Base-by-base conservation (phyloP, 2,888 invertebrate species). In the Eupithecia subfuscata region DNA sequence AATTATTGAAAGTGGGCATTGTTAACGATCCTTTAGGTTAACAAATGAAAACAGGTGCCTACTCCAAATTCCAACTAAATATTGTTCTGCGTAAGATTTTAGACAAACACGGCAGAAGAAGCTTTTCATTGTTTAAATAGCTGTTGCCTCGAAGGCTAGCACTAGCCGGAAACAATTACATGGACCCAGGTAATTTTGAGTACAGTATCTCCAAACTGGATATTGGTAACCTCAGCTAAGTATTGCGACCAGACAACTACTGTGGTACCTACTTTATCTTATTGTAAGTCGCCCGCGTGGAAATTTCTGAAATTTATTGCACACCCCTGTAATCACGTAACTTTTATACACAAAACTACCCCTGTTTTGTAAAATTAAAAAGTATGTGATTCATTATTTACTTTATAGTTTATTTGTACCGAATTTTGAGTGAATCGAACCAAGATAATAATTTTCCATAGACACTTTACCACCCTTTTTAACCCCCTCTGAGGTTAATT, bases 71-170 rank as follows among this genome's bases (percentile, higher is more conserved):
- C 60, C 14, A 60, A 60, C 60, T 60, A 14, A 60, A 60, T 25
- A 25, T 25, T 60, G 60, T 60, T 60, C 14, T 25, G 22, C 12
- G 60, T 60, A 60, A 60, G 60, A 25, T 60, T 25, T 60, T 25
- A 25, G 60, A 60, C 60, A 60, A 60, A 25, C 60, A 60, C 22
- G 12, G 12, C n/a, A 56, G 12, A 25, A 60, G 25, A 60, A 60
- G 14, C 60, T 60, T 60, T 60, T 60, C 60, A 60, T 60, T 60
- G 60, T 60, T 60, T 60, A 25, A 25, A 6, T 60, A 25, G 60
- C 60, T 60, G 60, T 60, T 14, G 60, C 25, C 14, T 60, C 60
- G 60, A 25, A 60, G 6, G 14, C 60, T 60, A 60, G 60, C 60
- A n/a, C 22, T 25, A 14, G 12, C 14, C n/a, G 52, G n/a, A 11